Evolutionary conservation across 2,888 invertebrate species (phyloP).

Genomic region (Julus scanicus): DNA sequence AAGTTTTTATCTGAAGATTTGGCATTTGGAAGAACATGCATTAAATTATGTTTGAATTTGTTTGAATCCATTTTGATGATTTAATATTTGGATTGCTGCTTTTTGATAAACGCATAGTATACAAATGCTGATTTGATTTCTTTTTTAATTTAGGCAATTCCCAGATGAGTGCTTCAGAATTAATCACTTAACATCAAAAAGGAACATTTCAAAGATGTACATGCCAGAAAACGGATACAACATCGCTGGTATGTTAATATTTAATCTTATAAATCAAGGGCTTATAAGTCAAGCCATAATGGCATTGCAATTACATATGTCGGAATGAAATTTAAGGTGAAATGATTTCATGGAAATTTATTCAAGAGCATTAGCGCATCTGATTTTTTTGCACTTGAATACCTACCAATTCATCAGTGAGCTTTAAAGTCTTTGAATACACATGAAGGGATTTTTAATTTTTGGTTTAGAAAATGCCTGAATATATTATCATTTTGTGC

Average conservation of each 20-base stretch:
- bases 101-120: too few species aligned
- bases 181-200: not conserved
- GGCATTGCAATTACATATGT: not conserved
- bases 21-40: too few species aligned
- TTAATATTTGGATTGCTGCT: too few species aligned
- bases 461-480: too few species aligned
- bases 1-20: too few species aligned
- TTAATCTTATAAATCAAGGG: not conserved
- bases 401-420: too few species aligned
- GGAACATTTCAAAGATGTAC: not conserved
- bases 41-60: too few species aligned
- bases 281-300: not conserved
- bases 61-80: too few species aligned
- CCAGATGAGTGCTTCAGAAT: not conserved
- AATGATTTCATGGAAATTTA: not conserved
- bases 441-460: too few species aligned
- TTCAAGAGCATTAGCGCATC: not conserved
- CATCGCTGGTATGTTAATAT: not conserved
- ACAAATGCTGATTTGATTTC: too few species aligned
- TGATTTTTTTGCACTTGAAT: not conserved
- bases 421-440: too few species aligned
- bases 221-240: not conserved
- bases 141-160: not conserved
- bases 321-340: not conserved
- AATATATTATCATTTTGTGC: too few species aligned